These are phyloP conservation scores for Thymelicus acteon DNA, from an alignment of 2,888 invertebrate species.

Conservation along the genomic window DNA sequence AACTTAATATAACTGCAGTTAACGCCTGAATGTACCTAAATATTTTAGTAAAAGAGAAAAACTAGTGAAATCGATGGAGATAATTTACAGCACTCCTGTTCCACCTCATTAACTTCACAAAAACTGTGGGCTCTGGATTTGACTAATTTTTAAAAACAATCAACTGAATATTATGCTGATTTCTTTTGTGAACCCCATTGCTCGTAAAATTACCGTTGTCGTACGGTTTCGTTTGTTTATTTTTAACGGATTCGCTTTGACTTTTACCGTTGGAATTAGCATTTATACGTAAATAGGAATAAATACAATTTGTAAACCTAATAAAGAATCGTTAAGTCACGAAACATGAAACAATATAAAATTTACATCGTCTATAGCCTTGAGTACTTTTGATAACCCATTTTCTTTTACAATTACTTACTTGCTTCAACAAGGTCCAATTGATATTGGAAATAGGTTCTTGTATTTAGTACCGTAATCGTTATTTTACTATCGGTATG, in stretches of 20 bases:
- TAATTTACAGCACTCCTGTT: not conserved
- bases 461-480: not conserved
- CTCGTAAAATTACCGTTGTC: conserved; percentile 53
- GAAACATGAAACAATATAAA: conserved; percentile 50
- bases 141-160: conserved; percentile 23
- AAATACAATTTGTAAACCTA: conserved; percentile 56
- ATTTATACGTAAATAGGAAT: conserved; percentile 60
- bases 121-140: conserved; percentile 4
- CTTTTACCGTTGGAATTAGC: conserved; percentile 63
- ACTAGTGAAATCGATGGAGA: no score
- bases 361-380: conserved; percentile 59
- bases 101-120: conserved; percentile 18
- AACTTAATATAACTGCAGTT: no score
- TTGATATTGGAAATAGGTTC: not conserved
- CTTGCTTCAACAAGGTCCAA: not conserved
- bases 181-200: conserved; percentile 44
- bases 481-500: not conserved
- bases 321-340: conserved; percentile 66
- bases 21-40: no score
- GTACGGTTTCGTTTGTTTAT: conserved; percentile 46
- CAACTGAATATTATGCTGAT: conserved; percentile 31
- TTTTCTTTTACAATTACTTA: conserved; percentile 5
- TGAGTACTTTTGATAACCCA: conserved; percentile 49
- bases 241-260: conserved; percentile 62
- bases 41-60: no score